These are phyloP conservation scores for Ormyrus nitidulus DNA, from an alignment of 2,888 invertebrate species.

Conservation along the genomic window DNA sequence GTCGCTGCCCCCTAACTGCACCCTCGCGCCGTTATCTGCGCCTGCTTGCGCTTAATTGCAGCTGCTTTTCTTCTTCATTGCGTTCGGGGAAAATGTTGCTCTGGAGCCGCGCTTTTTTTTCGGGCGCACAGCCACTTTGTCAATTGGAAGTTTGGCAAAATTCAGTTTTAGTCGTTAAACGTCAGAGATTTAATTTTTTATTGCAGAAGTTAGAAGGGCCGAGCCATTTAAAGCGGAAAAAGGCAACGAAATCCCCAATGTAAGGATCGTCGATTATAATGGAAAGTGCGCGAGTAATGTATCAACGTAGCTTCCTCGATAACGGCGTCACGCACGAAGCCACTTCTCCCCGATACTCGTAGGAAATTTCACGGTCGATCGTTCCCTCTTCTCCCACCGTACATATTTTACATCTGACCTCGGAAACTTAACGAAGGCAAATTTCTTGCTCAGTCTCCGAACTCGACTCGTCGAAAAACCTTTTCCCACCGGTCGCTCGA, in stretches of 20 bases:
- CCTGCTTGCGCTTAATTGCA: no score
- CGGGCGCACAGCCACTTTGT: no score
- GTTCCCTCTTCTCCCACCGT: neutral
- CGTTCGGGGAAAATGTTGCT: no score
- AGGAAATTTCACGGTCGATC: conserved; percentile 18
- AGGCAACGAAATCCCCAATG: no score
- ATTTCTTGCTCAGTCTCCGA: neutral
- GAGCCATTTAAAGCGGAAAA: no score
- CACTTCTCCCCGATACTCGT: neutral
- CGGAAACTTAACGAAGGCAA: conserved; percentile 23
- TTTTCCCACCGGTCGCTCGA: neutral
- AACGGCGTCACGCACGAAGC: conserved; percentile 25
- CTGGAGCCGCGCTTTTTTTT: no score
- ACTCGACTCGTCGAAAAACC: neutral
- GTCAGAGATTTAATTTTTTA: no score
- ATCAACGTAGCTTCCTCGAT: conserved; percentile 38
- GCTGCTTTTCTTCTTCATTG: no score
- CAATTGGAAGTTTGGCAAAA: no score
- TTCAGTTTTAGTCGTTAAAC: no score
- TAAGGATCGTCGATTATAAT: neutral
- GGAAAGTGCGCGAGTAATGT: conserved; percentile 27
- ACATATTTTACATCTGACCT: neutral
- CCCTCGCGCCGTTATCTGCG: no score
- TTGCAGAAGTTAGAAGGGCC: no score
- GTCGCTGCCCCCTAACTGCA: conserved; percentile 32